Evolutionary conservation across 1,140 invertebrate genomes (phyloP).

Genomic region (Pachyrhynchus sulphureomaculatus): DNA sequence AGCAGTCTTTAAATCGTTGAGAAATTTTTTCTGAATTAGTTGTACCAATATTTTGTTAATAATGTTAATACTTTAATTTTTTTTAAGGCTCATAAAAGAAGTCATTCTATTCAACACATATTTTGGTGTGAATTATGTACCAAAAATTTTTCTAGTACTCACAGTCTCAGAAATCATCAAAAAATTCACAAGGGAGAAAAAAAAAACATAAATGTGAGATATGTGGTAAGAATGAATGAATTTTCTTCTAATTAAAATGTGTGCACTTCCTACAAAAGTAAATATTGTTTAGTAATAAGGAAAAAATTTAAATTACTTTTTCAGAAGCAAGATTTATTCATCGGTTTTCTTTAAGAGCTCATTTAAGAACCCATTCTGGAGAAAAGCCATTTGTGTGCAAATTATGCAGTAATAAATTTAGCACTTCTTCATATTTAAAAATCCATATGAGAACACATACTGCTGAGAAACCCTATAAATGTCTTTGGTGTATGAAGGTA

Average conservation of each 20-base stretch:
- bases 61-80: constrained; percentile 1
- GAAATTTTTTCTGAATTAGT: too few species aligned
- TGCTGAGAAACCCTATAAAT: constrained; percentile 43
- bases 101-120: constrained; percentile 68
- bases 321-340: constrained; percentile 44
- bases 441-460: constrained; percentile 79
- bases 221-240: constrained; percentile 62
- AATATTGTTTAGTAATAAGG: too few species aligned
- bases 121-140: constrained; percentile 57
- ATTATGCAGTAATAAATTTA: constrained; percentile 54
- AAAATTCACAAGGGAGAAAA: constrained; percentile 65
- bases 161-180: constrained; percentile 56
- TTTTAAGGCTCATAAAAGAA: constrained; percentile 62
- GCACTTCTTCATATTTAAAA: constrained; percentile 76
- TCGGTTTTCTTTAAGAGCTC: constrained; percentile 40
- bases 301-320: too few species aligned
- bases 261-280: too few species aligned
- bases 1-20: too few species aligned
- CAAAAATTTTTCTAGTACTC: constrained; percentile 46
- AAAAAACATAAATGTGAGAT: constrained; percentile 67
- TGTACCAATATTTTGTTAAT: too few species aligned
- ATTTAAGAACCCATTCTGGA: constrained; percentile 64
- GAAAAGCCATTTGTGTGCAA: constrained; percentile 64
- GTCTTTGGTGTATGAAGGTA: constrained; percentile 42
- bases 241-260: too few species aligned